Conservation (phyloP, 2,797 vertebrate species). For the Hippocampus kuda region DNA sequence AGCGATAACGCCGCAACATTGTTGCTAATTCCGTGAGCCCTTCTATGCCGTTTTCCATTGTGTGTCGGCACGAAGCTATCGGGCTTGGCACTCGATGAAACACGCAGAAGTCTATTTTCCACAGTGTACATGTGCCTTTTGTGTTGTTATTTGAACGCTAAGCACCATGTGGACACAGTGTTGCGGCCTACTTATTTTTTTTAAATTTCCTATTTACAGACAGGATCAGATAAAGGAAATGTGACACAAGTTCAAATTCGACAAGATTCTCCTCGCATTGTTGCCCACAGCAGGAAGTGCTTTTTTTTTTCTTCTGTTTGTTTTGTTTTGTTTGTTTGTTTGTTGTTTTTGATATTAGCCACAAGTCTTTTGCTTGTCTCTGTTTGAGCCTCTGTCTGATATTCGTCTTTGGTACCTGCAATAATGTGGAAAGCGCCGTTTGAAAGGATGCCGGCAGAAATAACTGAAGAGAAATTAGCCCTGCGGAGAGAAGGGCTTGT, state of each 20-base stretch:
- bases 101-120: not conserved
- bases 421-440: slow-evolving; percentile 13
- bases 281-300: not conserved
- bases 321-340: too few relatives aligned
- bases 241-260: slow-evolving; percentile 4
- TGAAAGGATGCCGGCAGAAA: slow-evolving; percentile 25
- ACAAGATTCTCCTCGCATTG: not conserved
- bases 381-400: slow-evolving; percentile 21
- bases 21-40: too few relatives aligned
- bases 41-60: too few relatives aligned
- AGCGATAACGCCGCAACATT: too few relatives aligned
- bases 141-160: not conserved
- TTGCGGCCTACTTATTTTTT: not conserved
- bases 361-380: slow-evolving; percentile 30
- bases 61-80: too few relatives aligned
- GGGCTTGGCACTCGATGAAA: too few relatives aligned
- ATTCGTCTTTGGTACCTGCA: slow-evolving; percentile 14
- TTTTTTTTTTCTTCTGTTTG: not conserved
- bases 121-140: not conserved
- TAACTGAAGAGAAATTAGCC: slow-evolving; percentile 20
- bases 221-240: slow-evolving; percentile 5
- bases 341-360: slow-evolving; percentile 21
- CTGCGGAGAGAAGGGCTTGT: slow-evolving; percentile 25
- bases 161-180: not conserved
- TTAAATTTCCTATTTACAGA: slow-evolving; percentile 4